Conservation (phyloP, 2,797 vertebrate species). For the Cetoscarus ocellatus region DNA sequence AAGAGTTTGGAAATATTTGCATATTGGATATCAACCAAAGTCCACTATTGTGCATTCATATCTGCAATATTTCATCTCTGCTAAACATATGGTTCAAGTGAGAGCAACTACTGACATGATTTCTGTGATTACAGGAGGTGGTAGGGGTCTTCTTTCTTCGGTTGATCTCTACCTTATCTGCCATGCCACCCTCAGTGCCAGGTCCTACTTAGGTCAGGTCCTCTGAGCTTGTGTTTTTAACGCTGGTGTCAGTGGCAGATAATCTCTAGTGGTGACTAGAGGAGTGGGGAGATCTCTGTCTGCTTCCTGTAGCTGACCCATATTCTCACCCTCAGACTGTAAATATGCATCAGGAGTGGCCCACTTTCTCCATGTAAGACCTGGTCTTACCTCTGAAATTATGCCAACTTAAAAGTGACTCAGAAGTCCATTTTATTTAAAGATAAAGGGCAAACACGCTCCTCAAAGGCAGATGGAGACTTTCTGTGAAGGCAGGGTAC, state of each 20-base stretch:
- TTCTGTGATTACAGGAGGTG: too few species aligned
- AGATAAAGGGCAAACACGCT: not conserved
- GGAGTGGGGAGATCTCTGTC: not conserved
- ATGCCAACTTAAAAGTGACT: conserved; percentile 30
- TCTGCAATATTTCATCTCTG: too few species aligned
- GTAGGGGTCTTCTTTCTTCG: too few species aligned
- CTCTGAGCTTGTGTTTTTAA: too few species aligned
- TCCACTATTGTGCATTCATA: too few species aligned
- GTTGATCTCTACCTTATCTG: too few species aligned
- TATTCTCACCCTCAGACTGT: not conserved
- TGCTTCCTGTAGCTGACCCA: conserved; percentile 32
- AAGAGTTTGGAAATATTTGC: too few species aligned
- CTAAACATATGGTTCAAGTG: too few species aligned
- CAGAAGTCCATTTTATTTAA: conserved; percentile 28
- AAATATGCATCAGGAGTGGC: conserved; percentile 3
- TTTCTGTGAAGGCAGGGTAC: not conserved
- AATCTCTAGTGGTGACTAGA: not conserved
- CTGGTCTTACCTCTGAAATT: not conserved
- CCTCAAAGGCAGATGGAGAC: conserved; percentile 1
- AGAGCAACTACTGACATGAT: too few species aligned
- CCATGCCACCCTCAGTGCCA: too few species aligned
- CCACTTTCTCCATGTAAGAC: conserved; percentile 7
- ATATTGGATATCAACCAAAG: too few species aligned
- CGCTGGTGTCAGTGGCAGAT: not conserved
- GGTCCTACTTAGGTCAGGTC: too few species aligned